Conservation (phyloP, 2,888 invertebrate genomes). For the Neoscelio sp. region DNA sequence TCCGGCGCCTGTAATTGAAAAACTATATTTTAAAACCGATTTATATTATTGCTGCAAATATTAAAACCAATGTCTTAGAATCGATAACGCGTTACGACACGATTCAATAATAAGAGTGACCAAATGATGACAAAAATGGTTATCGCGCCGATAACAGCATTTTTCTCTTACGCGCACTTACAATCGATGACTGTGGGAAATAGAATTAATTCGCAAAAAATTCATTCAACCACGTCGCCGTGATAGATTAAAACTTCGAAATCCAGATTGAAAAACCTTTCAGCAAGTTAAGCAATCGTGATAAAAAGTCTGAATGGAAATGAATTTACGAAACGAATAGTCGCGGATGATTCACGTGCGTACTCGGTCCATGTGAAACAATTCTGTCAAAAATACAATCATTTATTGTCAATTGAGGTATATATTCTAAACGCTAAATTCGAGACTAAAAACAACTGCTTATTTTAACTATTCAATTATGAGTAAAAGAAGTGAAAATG, state of each 20-base stretch:
- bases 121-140: background rate
- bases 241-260: conserved; percentile 7
- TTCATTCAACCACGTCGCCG: background rate
- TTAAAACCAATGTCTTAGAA: background rate
- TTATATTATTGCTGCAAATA: conserved; percentile 7
- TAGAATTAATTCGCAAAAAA: conserved; percentile 5
- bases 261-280: conserved; percentile 19
- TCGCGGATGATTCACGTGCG: background rate
- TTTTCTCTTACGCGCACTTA: too few relatives aligned
- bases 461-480: too few relatives aligned
- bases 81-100: conserved; percentile 22
- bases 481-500: too few relatives aligned
- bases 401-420: too few relatives aligned
- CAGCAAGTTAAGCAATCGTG: conserved; percentile 5
- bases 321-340: conserved; percentile 5
- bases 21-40: conserved; percentile 15
- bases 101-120: conserved; percentile 27
- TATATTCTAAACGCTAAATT: too few relatives aligned
- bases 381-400: too few relatives aligned
- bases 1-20: too few relatives aligned
- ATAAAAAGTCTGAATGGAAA: background rate
- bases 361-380: too few relatives aligned
- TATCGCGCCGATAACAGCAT: conserved; percentile 22
- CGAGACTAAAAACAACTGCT: too few relatives aligned
- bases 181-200: background rate